Conservation (phyloP, 2,113 vertebrate genomes). For the Ancistrus triradiatus region DNA sequence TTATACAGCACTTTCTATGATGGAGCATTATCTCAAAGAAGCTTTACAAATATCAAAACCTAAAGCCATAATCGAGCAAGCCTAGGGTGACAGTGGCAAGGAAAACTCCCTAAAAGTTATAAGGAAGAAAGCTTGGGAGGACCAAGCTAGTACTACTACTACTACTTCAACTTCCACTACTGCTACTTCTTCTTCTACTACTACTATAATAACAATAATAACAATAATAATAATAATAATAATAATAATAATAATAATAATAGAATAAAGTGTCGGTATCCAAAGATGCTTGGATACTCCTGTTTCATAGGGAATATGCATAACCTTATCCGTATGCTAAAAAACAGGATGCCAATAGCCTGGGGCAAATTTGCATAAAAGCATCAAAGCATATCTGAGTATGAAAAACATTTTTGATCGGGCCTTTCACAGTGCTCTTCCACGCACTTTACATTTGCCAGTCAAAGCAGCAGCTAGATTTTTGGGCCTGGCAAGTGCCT, state of each 20-base stretch:
- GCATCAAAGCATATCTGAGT: constrained; percentile 70
- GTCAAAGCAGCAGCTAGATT: constrained; percentile 68
- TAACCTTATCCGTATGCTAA: constrained; percentile 60
- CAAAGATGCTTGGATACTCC: background rate
- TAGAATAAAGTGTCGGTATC: background rate
- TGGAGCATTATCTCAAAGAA: too few relatives aligned
- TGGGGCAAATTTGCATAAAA: constrained; percentile 72
- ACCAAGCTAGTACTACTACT: too few relatives aligned
- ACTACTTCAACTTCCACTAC: too few relatives aligned
- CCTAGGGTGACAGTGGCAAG: too few relatives aligned
- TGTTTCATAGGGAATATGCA: background rate
- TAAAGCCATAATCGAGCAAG: too few relatives aligned
- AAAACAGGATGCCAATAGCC: constrained; percentile 58
- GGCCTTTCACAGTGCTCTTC: constrained; percentile 40
- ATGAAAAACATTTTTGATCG: constrained; percentile 42
- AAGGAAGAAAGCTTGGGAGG: too few relatives aligned
- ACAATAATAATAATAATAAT: too few relatives aligned
- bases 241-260: too few relatives aligned
- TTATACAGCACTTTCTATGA: too few relatives aligned
- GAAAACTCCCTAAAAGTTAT: too few relatives aligned
- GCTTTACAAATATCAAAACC: too few relatives aligned
- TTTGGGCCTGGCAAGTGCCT: constrained; percentile 49
- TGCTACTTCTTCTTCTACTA: too few relatives aligned
- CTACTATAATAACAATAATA: background rate
- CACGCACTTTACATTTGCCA: constrained; percentile 76